phyloP scores from a whole-genome alignment of 2,888 invertebrate species.

The Catocala fraxini region DNA sequence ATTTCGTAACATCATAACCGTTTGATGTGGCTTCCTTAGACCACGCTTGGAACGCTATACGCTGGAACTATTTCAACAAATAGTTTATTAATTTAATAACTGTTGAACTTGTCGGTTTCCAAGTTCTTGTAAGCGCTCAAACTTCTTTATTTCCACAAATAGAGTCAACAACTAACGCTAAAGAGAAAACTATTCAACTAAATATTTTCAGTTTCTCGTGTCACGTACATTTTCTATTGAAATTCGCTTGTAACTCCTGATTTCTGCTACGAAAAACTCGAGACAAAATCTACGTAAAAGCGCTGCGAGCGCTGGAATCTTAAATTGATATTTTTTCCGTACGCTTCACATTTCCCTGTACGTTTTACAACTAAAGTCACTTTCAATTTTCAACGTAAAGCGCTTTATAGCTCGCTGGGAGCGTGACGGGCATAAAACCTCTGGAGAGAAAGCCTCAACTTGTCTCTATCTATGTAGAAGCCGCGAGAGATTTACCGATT shows the following conservation, averaged over 20 bases:
- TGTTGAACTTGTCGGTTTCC: constrained; percentile 1
- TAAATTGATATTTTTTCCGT: constrained; percentile 74
- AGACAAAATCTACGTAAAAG: constrained; percentile 56
- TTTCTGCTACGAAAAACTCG: constrained; percentile 38
- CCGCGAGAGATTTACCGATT: constrained; percentile 62
- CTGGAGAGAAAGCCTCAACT: constrained; percentile 66
- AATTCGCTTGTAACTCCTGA: constrained; percentile 41
- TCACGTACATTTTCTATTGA: constrained; percentile 27
- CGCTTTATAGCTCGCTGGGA: constrained; percentile 76
- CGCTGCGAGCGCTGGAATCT: constrained; percentile 59
- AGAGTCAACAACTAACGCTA: not conserved
- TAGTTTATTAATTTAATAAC: constrained; percentile 12
- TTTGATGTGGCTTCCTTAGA: too few species aligned
- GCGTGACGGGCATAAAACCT: constrained; percentile 80
- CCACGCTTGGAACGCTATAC: not conserved
- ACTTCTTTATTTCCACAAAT: constrained; percentile 2
- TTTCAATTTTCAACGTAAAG: constrained; percentile 84
- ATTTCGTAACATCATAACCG: too few species aligned
- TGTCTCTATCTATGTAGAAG: constrained; percentile 68
- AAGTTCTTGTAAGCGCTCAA: not conserved
- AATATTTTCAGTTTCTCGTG: constrained; percentile 11
- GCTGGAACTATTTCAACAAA: constrained; percentile 4
- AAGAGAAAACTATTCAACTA: constrained; percentile 5
- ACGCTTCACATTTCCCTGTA: constrained; percentile 68
- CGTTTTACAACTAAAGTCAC: constrained; percentile 84